Evolutionary conservation across 1,140 invertebrate species (phyloP).

Genomic region (Scaptomyza graminum): DNA sequence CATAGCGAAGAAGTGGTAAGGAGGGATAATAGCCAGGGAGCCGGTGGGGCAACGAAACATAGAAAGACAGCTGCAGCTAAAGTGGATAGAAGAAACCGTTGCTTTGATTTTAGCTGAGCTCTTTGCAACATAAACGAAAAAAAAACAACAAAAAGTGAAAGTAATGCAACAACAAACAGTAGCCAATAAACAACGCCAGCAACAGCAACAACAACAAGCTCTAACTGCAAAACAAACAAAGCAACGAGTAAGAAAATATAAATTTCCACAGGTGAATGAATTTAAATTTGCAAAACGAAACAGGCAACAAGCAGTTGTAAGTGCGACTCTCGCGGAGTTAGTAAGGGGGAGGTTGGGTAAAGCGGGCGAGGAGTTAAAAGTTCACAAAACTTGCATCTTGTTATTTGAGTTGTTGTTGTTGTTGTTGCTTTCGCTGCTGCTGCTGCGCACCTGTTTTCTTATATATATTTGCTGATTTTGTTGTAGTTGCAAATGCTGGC

Average conservation of each 20-base stretch:
- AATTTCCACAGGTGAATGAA: slow-evolving; percentile 76
- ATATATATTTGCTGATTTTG: neutral
- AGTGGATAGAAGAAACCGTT: slow-evolving; percentile 70
- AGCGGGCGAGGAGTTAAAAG: slow-evolving; percentile 36
- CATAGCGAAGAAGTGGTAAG: neutral
- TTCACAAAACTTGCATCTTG: slow-evolving; percentile 55
- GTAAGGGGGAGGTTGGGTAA: neutral
- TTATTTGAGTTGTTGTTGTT: slow-evolving; percentile 22
- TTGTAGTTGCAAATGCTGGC: slow-evolving; percentile 30
- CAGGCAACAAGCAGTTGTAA: slow-evolving; percentile 26
- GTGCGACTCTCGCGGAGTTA: neutral
- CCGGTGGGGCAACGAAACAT: neutral
- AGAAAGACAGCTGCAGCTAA: slow-evolving; percentile 35
- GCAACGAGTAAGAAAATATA: slow-evolving; percentile 36
- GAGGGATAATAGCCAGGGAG: neutral
- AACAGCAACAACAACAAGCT: slow-evolving; percentile 39
- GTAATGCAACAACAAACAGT: slow-evolving; percentile 72
- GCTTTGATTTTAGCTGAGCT: slow-evolving; percentile 50
- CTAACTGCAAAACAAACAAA: slow-evolving; percentile 45
- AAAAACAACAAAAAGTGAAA: slow-evolving; percentile 70
- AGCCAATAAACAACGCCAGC: slow-evolving; percentile 69
- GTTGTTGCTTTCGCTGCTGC: slow-evolving; percentile 1
- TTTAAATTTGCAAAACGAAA: slow-evolving; percentile 56
- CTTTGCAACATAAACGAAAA: slow-evolving; percentile 48
- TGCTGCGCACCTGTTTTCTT: slow-evolving; percentile 9